Base-by-base conservation (phyloP, 2,797 vertebrate genomes). In the Leptatherina wallacei region DNA sequence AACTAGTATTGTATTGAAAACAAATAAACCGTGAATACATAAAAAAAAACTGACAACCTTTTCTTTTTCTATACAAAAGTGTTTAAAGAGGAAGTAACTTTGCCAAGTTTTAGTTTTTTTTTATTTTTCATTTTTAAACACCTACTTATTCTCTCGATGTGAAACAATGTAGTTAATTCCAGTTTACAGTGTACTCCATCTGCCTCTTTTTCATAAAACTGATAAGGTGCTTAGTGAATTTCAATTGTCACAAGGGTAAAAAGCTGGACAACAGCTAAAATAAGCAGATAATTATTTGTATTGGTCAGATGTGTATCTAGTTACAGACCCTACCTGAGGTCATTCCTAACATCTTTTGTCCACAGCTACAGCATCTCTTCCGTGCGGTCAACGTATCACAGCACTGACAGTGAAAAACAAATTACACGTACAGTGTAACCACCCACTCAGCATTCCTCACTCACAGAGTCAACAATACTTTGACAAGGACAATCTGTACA, bases 371-470 rank as follows among this genome's bases (percentile, higher is more conserved):
- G 55, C 2, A 24, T 60, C 61, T 30, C 51, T 40, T 52, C 38
- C 58, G 67, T 54, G 2, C 42, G 71, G 68, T 56, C 33, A 63
- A 4, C 58, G 12, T 49, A 65, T 70, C 36, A 72, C 70, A 54
- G 59, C 55, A 58, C 30, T 52, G 55, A 47, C 61, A 44, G 65
- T 76, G 75, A 83, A 69, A 73, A 80, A 83, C 81, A 60, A 75
- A 62, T 76, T 61, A 73, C 79, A 89, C 69, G 29, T 49, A 73
- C 55, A 79, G 55, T 56, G 60, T 63, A 69, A 68, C 58, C 75
- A 70, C 80, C 70, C 80, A 84, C 81, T 65, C 79, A 71, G 52
- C 73, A 83, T 72, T 77, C 77, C 60, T 82, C 68, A 73, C 72
- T 78, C 67, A 68, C 71, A 83, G 61, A 75, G 75, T 66, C 61